Evolutionary conservation across 1,140 invertebrate species (phyloP), one percentile per base, ranked within the genome.

Genomic region (Tetraneura akinire): DNA sequence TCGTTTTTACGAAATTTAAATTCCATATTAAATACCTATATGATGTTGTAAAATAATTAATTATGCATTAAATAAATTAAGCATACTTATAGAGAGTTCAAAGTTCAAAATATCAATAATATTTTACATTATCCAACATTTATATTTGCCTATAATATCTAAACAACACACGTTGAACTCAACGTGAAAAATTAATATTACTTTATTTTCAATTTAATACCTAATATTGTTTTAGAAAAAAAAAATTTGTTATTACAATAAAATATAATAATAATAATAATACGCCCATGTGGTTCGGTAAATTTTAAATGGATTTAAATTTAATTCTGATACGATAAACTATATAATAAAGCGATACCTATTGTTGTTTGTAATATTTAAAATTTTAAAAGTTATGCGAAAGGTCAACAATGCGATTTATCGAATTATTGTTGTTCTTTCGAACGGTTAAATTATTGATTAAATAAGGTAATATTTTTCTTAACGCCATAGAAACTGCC

Each of bases 401-500:
- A 62, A 32, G 29, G 60, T 62, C 29, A 62, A 62, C 2, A 62
- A 23, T 62, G 32, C 32, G 29, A 62, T 62, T 62, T 62, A 62
- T 62, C 29, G 3, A 29, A 10, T 62, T 9, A 62, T 37, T 62
- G 18, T 9, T 32, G 18, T 62, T n/a, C 45, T n/a, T 13, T 47
- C 21, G 32, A 47, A 23, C 23, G 14, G n/a, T 68, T 42, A 68
- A 47, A 45, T 14, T 68, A 68, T 47, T 16, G 42, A 68, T 68
- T 68, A 16, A 68, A 68, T 47, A 47, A 18, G 8, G 13, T 47
- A 68, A 16, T 26, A 47, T 26, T 45, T 68, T 68, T 23, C 1
- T 47, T 47, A 47, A 68, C n/a, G 10, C 42, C 66, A 68, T 47
- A 68, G 66, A 26, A 68, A 68, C 66, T 68, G 13, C n/a, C n/a